Evolutionary conservation across 92 coral and sea anemone genomes (phyloP).

Genomic region (Siderastrea siderea): DNA sequence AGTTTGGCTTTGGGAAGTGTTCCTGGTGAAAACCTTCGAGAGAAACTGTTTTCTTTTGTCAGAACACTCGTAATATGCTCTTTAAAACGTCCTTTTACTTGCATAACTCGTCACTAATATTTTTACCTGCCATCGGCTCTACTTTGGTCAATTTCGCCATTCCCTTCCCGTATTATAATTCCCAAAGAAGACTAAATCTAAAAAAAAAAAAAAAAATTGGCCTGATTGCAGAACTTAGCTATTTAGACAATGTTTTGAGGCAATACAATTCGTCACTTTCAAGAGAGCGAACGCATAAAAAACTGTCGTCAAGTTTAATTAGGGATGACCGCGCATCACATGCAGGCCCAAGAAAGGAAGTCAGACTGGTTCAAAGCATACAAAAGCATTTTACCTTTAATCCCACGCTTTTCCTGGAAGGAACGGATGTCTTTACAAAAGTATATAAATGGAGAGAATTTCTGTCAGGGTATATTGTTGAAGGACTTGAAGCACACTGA

Average conservation of each 20-base stretch:
- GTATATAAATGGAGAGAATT: neutral
- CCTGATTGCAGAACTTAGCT: neutral
- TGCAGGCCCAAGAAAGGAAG: neutral
- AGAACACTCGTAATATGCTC: too few relatives aligned
- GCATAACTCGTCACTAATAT: too few relatives aligned
- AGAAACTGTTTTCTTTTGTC: too few relatives aligned
- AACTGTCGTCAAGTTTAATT: neutral
- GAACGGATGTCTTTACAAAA: neutral
- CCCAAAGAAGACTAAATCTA: too few relatives aligned
- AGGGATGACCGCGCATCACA: neutral
- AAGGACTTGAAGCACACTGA: too few relatives aligned
- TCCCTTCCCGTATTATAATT: too few relatives aligned
- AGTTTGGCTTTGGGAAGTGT: too few relatives aligned
- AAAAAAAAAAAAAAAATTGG: neutral
- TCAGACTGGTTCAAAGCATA: neutral
- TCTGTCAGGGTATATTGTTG: too few relatives aligned
- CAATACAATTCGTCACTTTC: neutral
- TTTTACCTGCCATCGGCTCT: too few relatives aligned
- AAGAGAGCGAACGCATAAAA: neutral
- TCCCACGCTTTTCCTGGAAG: neutral
- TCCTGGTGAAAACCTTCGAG: too few relatives aligned
- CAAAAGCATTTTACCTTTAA: neutral
- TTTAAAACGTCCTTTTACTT: too few relatives aligned
- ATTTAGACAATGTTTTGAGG: neutral
- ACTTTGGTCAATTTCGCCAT: too few relatives aligned